Conservation (phyloP, 1,140 invertebrate genomes). For the Brachionus rubens region DNA sequence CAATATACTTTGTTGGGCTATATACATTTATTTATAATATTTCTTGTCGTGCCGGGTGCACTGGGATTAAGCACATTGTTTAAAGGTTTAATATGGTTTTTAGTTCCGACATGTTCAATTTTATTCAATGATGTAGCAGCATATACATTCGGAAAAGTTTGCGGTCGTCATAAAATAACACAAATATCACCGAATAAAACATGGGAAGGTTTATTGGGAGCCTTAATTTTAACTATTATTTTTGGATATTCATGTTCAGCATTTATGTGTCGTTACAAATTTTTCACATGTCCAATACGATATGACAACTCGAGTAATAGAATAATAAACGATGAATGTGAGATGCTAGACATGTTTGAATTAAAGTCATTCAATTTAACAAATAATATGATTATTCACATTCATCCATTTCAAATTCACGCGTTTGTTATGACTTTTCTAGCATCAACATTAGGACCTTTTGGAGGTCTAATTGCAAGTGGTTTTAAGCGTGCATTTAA, state of each 20-base stretch:
- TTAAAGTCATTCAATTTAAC: neutral
- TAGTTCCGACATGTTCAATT: slow-evolving; percentile 96
- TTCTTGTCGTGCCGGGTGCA: slow-evolving; percentile 95
- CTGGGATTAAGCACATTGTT: slow-evolving; percentile 97
- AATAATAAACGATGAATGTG: neutral
- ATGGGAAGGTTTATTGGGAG: slow-evolving; percentile 94
- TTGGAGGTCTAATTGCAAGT: slow-evolving; percentile 98
- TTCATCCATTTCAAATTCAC: slow-evolving; percentile 93
- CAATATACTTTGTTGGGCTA: slow-evolving; percentile 98
- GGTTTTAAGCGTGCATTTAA: slow-evolving; percentile 98
- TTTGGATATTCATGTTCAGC: slow-evolving; percentile 81
- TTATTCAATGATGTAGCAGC: slow-evolving; percentile 99
- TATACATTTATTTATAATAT: slow-evolving; percentile 92
- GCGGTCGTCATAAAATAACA: slow-evolving; percentile 96
- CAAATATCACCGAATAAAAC: slow-evolving; percentile 97
- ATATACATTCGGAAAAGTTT: slow-evolving; percentile 98
- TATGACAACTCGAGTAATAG: slow-evolving; percentile 70
- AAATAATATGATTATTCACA: slow-evolving; percentile 46
- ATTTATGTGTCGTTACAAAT: slow-evolving; percentile 81
- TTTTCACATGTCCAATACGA: slow-evolving; percentile 91
- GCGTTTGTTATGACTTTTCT: slow-evolving; percentile 81
- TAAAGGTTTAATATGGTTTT: slow-evolving; percentile 86
- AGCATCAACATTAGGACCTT: slow-evolving; percentile 95
- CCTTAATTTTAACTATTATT: slow-evolving; percentile 84
- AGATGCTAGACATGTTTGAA: neutral